Evolutionary conservation across 2,888 invertebrate species (phyloP), one percentile per base, ranked within the genome.

Genomic region (Allophyes oxyacanthae): DNA sequence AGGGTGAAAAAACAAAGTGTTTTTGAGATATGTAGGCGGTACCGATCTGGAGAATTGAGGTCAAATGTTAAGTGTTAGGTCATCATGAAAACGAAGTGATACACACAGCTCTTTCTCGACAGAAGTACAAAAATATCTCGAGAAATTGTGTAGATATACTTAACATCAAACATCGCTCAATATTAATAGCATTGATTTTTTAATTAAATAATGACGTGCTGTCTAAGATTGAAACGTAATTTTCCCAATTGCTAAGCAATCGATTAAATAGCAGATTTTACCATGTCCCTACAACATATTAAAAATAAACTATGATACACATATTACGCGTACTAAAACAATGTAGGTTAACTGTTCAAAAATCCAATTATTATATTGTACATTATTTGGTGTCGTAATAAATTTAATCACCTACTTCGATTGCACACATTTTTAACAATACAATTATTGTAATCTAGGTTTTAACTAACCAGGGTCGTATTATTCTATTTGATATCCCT

Each of bases 391-490:
- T 51, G 45, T 38, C 14, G 45, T 40, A 28, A 54, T 72, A 59
- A 70, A 66, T 65, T 70, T 51, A 13, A 71, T 41, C n/a, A n/a
- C n/a, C n/a, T 71, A 70, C 33, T 49, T 41, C 44, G 25, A 52
- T 65, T 52, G 43, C 32, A 33, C 26, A 15, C 51, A 40, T 54
- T 58, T 44, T 34, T 33, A 10, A 30, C 43, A 52, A 38, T 45
- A 36, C 32, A 58, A 72, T 20, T 20, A 20, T 57, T 57, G 30
- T 46, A 52, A 46, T 34, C 43, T 26, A 37, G 3, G 28, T 49
- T 54, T 46, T 46, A 54, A 73, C 20, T 33, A 46, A 52, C 38
- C 36, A 32, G 33, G 8, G 52, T 51, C 13, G 54, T 41, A 3
- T 48, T 57, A 50, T 50, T 32, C 20, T 54, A 36, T 60, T 45